Conservation (phyloP, 2,888 invertebrate genomes). For the Archips crataeganus region DNA sequence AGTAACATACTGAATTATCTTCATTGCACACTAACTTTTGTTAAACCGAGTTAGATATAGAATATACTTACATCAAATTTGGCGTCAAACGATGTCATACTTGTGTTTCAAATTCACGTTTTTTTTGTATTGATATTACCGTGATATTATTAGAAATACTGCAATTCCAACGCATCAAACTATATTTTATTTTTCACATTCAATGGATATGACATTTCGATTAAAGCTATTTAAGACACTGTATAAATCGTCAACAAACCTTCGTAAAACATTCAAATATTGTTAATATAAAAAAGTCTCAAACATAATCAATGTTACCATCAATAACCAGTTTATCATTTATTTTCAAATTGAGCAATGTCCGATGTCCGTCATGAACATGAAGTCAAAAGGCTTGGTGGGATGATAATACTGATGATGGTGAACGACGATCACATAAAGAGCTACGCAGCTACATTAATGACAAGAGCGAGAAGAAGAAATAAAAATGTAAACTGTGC, state of each 20-base stretch:
- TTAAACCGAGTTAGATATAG: not conserved
- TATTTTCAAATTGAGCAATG: not conserved
- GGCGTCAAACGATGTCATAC: slow-evolving; percentile 77
- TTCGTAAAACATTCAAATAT: not conserved
- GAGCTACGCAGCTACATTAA: too few relatives aligned
- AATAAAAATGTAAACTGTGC: too few relatives aligned
- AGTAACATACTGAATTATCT: slow-evolving; percentile 21
- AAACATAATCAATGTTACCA: not conserved
- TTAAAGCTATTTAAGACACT: slow-evolving; percentile 10
- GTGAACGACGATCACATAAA: too few relatives aligned
- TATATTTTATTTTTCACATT: slow-evolving; percentile 9
- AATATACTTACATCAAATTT: slow-evolving; percentile 86
- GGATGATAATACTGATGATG: too few relatives aligned
- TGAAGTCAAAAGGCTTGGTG: too few relatives aligned
- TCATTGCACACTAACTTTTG: not conserved
- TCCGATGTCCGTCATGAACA: too few relatives aligned
- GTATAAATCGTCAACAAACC: not conserved
- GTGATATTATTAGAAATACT: slow-evolving; percentile 34
- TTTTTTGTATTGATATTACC: slow-evolving; percentile 7
- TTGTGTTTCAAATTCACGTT: slow-evolving; percentile 32
- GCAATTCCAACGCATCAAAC: slow-evolving; percentile 41
- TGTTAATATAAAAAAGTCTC: not conserved
- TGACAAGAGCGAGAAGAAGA: too few relatives aligned
- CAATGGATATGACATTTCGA: slow-evolving; percentile 23
- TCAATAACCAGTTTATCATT: not conserved